Base-by-base conservation (phyloP, 2,113 vertebrate genomes). In the Speoplatyrhinus poulsoni region DNA sequence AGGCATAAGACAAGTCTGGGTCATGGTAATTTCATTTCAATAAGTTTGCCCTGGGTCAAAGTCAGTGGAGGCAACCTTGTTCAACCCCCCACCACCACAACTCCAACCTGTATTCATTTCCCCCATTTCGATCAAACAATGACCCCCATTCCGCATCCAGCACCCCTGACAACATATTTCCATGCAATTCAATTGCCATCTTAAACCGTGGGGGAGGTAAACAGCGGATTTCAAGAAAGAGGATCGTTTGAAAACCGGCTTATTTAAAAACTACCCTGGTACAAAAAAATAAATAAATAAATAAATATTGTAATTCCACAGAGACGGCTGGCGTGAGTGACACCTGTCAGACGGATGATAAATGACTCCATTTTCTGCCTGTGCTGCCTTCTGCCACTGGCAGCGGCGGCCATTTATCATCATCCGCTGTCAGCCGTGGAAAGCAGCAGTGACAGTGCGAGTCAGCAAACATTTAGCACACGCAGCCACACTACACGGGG, bases 381-480 rank as follows among this genome's bases (percentile, higher is more conserved):
- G 93, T 95, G 94, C 94, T 96, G 95, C 96, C 97, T 96, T 97
- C 96, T 97, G 96, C 96, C 95, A 96, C 94, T 95, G 95, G 86
- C 92, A 89, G 95, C 95, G 94, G 93, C 84, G 95, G 96, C 96
- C 98, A 98, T 99, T 98, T 95, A 99, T 98, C 97, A 98, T 98
- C 96, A 95, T 98, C 95, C 94, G 87, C 95, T 98, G 97, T 98
- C 97, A 98, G 95, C 93, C 90, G 92, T 93, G 94, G 96, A 96
- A 96, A 98, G 95, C 94, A 74, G 94, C 95, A 95, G 94, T 97
- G 98, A 99, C 98, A 99, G 96, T 96, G 95, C 96, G 95, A 98
- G 98, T 99, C 98, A 98, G 97, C 96, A 98, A 98, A 98, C 98
- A 98, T 99, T 99, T 99, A 99, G 98, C 98, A 96, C 96, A 96